Evolutionary conservation across 2,113 vertebrate genomes (phyloP).

Genomic region (Hippocampus comes): DNA sequence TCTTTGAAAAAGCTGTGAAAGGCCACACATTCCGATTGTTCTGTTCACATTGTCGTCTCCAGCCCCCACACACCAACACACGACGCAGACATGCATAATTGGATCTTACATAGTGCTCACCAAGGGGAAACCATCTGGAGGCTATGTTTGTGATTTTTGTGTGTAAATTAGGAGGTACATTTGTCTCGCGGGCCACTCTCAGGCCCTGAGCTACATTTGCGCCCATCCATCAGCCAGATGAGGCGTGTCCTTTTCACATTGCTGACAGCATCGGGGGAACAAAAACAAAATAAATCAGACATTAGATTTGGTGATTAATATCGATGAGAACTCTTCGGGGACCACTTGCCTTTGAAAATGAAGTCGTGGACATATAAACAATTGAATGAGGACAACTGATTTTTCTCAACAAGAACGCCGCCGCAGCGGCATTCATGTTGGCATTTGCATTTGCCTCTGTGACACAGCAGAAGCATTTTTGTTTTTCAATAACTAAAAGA

Average conservation of each 20-base stretch:
- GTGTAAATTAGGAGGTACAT: slow-evolving; percentile 55
- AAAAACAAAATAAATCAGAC: slow-evolving; percentile 53
- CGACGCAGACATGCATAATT: slow-evolving; percentile 41
- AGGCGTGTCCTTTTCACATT: slow-evolving; percentile 74
- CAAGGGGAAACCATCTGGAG: slow-evolving; percentile 66
- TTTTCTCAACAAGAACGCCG: slow-evolving; percentile 37
- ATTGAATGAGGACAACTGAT: slow-evolving; percentile 63
- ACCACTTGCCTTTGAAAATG: slow-evolving; percentile 54
- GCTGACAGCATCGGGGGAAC: slow-evolving; percentile 49
- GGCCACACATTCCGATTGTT: slow-evolving; percentile 16
- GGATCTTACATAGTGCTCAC: slow-evolving; percentile 52
- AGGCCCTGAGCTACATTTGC: slow-evolving; percentile 63
- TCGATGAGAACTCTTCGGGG: slow-evolving; percentile 67
- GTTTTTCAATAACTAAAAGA: slow-evolving; percentile 6
- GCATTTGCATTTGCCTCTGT: slow-evolving; percentile 30
- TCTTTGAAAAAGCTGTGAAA: slow-evolving; percentile 8
- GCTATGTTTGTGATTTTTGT: slow-evolving; percentile 46
- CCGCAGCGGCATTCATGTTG: slow-evolving; percentile 6
- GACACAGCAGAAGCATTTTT: neutral
- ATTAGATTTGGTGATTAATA: slow-evolving; percentile 75
- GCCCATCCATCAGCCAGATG: slow-evolving; percentile 66
- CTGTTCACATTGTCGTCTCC: slow-evolving; percentile 28
- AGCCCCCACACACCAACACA: slow-evolving; percentile 16
- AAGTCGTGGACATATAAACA: slow-evolving; percentile 59
- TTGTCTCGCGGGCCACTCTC: slow-evolving; percentile 59